Evolutionary conservation across 1,140 invertebrate genomes (phyloP).

Genomic region (Ceratoteleas bidentatus): DNA sequence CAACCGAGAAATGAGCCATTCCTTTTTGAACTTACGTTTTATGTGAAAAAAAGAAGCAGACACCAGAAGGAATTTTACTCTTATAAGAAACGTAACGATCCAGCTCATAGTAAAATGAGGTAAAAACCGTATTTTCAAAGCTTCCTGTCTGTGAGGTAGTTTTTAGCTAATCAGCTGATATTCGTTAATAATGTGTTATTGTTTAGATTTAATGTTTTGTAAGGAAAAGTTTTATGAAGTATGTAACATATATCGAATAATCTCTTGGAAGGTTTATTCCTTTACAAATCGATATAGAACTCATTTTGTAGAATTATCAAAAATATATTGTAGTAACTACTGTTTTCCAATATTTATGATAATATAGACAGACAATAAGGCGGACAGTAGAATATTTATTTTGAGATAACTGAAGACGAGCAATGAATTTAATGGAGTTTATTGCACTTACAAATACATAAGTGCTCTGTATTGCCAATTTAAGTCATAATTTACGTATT

Average conservation of each 20-base stretch:
- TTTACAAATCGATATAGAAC: no score
- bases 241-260: no score
- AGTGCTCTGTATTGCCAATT: no score
- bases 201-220: no score
- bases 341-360: not conserved
- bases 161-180: conserved; percentile 15
- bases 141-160: conserved; percentile 8
- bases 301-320: no score
- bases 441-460: no score
- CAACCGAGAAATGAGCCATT: conserved; percentile 55
- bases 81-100: conserved; percentile 37
- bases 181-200: conserved; percentile 26
- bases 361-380: no score
- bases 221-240: no score
- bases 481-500: conserved; percentile 1
- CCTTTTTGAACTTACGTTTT: conserved; percentile 50
- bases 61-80: conserved; percentile 11
- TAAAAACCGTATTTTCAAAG: conserved; percentile 12
- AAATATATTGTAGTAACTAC: not conserved
- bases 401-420: no score
- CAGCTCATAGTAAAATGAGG: conserved; percentile 30
- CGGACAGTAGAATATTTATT: no score
- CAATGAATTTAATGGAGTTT: no score
- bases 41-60: conserved; percentile 35
- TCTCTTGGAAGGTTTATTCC: no score